phyloP scores from a whole-genome alignment of 1,140 invertebrate species.

The Radopholus similis region DNA sequence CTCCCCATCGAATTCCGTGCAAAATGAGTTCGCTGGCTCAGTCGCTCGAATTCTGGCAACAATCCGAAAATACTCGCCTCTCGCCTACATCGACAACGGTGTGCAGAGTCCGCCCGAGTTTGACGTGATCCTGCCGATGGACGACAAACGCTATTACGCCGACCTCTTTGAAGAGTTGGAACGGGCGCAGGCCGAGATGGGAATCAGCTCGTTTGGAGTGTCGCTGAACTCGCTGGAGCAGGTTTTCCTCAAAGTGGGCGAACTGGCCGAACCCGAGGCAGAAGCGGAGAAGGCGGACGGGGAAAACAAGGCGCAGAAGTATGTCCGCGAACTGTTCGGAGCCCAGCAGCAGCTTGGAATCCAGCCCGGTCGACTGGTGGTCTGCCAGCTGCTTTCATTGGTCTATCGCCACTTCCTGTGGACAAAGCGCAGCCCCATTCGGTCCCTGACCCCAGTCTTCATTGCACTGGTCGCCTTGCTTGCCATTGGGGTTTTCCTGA shows the following conservation, averaged over 20 bases:
- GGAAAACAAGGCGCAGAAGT: constrained; percentile 4
- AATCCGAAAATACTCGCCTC: constrained; percentile 30
- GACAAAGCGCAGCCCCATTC: constrained; percentile 30
- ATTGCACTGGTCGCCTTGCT: constrained; percentile 26
- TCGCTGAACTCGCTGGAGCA: constrained; percentile 48
- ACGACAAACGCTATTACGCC: constrained; percentile 39
- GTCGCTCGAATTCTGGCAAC: constrained; percentile 16
- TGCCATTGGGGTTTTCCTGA: constrained; percentile 22
- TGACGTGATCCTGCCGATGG: constrained; percentile 33
- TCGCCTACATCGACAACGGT: constrained; percentile 33
- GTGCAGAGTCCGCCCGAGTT: constrained; percentile 25
- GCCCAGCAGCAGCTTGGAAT: constrained; percentile 1
- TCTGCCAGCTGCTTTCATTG: constrained; percentile 28
- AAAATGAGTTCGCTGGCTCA: not conserved
- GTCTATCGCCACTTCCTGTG: constrained; percentile 29
- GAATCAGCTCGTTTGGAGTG: constrained; percentile 41
- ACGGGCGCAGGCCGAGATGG: constrained; percentile 7
- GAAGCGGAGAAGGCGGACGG: constrained; percentile 1
- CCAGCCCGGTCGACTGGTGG: constrained; percentile 7
- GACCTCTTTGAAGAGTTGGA: constrained; percentile 45
- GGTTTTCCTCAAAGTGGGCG: constrained; percentile 43
- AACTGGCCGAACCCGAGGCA: constrained; percentile 28
- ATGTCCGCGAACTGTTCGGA: constrained; percentile 4
- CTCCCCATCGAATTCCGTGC: not conserved
- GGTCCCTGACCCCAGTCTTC: constrained; percentile 28